Base-by-base conservation (phyloP, 2,113 vertebrate species). In the Phylloscopus trochilus region DNA sequence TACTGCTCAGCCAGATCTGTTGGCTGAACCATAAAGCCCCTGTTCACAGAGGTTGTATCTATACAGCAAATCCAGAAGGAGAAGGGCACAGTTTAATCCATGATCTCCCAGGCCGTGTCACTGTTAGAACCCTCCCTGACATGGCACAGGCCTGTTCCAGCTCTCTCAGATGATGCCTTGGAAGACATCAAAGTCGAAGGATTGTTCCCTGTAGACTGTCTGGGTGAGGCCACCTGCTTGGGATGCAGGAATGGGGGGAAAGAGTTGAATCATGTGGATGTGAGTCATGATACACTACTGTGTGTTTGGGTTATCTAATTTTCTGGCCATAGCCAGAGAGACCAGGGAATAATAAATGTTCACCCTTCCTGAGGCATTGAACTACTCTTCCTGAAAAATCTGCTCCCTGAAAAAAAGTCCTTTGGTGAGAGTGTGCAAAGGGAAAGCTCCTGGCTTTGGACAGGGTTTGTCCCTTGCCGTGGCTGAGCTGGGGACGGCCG, bases 191-290 rank as follows among this genome's bases (percentile, higher is more conserved):
- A 67, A 87, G 31, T 47, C 58, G 75, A 60, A 22, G 46, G 47
- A 46, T 11, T 37, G 22, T 11, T 87, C 73, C 64, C 83, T 55
- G 33, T 10, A 63, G 52, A 23, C 72, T 0, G 15, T 56, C 75
- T 93, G 87, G 68, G 66, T 59, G 47, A 87, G 83, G 33, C 89
- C 91, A 96, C 87, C 77, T 94, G 78, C 72, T 79, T 76, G 53
- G 78, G 93, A 91, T 5, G 14, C 58, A n/a, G 84, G 28, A 91
- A 91, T 37, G 58, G 52, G 37, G 62, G 66, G 15, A 90, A 91
- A 72, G 49, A 64, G 66, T 4, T 91, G 87, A 91, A 74, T 91
- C 84, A 76, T 79, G 43, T 64, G 78, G 58, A 7, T 41, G 23
- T 85, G 90, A 96, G 87, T 91, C 92, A 96, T 0, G 7, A 76